Percentiles rank a stretch among this genome's conserved stretches.
Evolutionary conservation across 2,888 invertebrate species (phyloP).

Genomic region (Pyralis farinalis): DNA sequence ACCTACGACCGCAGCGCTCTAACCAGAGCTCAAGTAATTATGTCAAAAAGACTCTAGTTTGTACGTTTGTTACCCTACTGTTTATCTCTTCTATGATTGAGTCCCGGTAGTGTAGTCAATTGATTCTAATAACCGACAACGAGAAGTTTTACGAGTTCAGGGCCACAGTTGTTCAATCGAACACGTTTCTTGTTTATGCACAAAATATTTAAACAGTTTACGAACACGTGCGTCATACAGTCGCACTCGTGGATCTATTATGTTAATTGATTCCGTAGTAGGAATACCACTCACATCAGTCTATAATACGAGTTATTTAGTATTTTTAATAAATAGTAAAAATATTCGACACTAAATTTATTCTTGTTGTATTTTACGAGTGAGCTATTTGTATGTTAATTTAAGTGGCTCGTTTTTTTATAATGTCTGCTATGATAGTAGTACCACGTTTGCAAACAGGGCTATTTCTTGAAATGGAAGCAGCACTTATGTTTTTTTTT

Average conservation of each 20-base stretch:
- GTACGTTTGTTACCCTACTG: too few species aligned
- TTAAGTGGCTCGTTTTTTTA: not conserved
- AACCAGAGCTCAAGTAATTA: too few species aligned
- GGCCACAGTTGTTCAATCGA: slow-evolving; percentile 42
- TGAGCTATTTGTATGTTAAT: not conserved
- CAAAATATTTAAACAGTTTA: slow-evolving; percentile 41
- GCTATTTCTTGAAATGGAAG: too few species aligned
- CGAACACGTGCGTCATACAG: slow-evolving; percentile 37
- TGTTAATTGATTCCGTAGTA: slow-evolving; percentile 33
- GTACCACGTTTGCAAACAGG: too few species aligned
- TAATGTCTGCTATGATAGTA: too few species aligned
- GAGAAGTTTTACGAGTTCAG: slow-evolving; percentile 52
- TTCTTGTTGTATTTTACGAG: not conserved
- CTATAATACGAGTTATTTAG: slow-evolving; percentile 6
- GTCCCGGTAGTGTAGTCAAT: slow-evolving; percentile 31
- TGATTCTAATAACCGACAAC: slow-evolving; percentile 44
- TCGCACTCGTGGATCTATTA: slow-evolving; percentile 30
- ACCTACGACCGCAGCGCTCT: too few species aligned
- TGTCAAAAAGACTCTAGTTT: too few species aligned
- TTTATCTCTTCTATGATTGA: too few species aligned
- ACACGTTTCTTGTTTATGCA: slow-evolving; percentile 40
- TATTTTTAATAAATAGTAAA: not conserved
- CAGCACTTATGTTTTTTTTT: too few species aligned
- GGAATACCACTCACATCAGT: slow-evolving; percentile 21
- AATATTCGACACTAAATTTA: not conserved